These are phyloP conservation scores for Mactra quadrangularis DNA, from an alignment of 1,140 invertebrate genomes.

Conservation along the genomic window DNA sequence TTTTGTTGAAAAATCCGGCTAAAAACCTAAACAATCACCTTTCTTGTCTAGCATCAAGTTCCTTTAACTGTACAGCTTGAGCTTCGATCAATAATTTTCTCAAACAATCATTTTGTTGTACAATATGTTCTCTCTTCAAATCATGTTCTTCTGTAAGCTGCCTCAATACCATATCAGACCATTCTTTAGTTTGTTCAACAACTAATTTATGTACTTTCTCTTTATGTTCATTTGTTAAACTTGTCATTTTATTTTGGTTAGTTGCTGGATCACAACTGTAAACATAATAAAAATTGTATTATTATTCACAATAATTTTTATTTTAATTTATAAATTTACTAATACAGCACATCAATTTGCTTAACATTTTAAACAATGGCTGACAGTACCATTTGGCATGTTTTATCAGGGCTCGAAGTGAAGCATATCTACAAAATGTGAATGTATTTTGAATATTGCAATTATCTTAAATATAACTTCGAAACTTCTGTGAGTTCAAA, in stretches of 20 bases:
- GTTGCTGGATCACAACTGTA: not conserved
- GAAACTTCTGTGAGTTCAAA: too few relatives aligned
- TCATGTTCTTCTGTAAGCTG: constrained; percentile 97
- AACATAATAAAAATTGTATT: too few relatives aligned
- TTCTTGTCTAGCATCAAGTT: constrained; percentile 94
- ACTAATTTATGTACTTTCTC: constrained; percentile 79
- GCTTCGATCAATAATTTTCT: constrained; percentile 93
- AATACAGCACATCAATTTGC: too few relatives aligned
- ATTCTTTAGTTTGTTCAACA: constrained; percentile 92
- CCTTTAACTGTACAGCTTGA: constrained; percentile 94
- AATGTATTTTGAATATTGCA: too few relatives aligned
- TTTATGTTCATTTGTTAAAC: constrained; percentile 73
- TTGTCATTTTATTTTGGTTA: constrained; percentile 69
- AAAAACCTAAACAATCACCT: too few relatives aligned
- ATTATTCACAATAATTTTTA: too few relatives aligned
- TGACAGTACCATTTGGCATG: too few relatives aligned
- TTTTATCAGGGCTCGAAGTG: too few relatives aligned
- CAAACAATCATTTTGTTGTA: constrained; percentile 93
- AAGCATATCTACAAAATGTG: not conserved
- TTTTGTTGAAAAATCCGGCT: too few relatives aligned
- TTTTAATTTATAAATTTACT: too few relatives aligned
- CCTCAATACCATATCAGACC: constrained; percentile 94
- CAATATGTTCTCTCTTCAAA: constrained; percentile 91
- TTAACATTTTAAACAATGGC: too few relatives aligned
- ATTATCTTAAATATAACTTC: too few relatives aligned